Percentiles rank a stretch among this genome's conserved stretches.
These are phyloP conservation scores for Austrofundulus limnaeus DNA, from an alignment of 2,113 vertebrate species.

Conservation along the genomic window DNA sequence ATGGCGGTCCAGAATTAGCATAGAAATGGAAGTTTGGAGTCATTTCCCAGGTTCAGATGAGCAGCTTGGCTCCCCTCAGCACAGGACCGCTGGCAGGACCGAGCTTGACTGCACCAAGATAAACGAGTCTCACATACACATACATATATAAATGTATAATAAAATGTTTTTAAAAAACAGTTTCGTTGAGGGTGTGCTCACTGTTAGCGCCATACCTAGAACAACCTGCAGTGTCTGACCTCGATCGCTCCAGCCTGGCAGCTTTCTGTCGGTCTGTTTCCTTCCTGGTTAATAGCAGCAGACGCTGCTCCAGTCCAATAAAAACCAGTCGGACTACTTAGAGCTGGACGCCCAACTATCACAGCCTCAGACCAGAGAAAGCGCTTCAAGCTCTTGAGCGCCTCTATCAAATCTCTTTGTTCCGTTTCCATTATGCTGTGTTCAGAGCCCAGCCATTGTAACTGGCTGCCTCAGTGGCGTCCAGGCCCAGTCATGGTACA, in stretches of 20 bases:
- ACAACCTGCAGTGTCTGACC: constrained; percentile 17
- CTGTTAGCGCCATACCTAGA: neutral
- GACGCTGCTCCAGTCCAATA: constrained; percentile 55
- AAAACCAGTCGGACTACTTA: constrained; percentile 63
- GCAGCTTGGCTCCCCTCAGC: constrained; percentile 59
- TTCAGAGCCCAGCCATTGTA: constrained; percentile 58
- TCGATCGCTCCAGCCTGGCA: constrained; percentile 5
- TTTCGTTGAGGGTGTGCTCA: neutral
- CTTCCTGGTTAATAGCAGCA: constrained; percentile 44
- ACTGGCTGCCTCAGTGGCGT: constrained; percentile 60
- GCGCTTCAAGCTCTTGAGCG: constrained; percentile 61
- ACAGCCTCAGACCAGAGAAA: constrained; percentile 58
- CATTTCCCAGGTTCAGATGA: constrained; percentile 74
- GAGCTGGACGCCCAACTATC: constrained; percentile 64
- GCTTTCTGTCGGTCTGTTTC: constrained; percentile 29
- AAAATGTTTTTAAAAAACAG: neutral
- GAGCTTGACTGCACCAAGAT: constrained; percentile 28
- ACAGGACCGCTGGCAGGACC: constrained; percentile 55
- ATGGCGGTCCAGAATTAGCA: constrained; percentile 72
- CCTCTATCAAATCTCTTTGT: constrained; percentile 70
- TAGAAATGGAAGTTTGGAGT: constrained; percentile 78
- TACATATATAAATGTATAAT: neutral
- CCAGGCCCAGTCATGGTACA: constrained; percentile 37
- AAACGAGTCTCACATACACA: constrained; percentile 7
- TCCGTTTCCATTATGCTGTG: constrained; percentile 60